Evolutionary conservation across 2,113 vertebrate genomes (phyloP).

Genomic region (Oryzias celebensis): DNA sequence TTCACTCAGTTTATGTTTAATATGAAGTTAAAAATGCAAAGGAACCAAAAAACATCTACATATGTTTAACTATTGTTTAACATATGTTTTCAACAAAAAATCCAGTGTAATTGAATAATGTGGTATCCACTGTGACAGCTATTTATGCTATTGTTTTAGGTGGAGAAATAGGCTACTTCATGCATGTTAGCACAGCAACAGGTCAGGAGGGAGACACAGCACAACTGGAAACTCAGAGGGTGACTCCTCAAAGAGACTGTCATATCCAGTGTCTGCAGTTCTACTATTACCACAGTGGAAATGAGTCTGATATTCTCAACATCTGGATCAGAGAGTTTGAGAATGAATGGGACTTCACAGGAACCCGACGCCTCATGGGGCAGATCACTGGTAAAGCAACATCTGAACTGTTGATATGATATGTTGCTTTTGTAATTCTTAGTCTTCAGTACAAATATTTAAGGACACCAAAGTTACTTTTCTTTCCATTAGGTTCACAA

Average conservation of each 20-base stretch:
- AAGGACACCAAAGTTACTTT: no score
- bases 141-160: not conserved
- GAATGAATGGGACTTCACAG: not conserved
- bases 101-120: no score
- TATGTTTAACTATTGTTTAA: no score
- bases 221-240: conserved; percentile 74
- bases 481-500: conserved; percentile 34
- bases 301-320: conserved; percentile 62
- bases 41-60: no score
- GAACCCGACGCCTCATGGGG: conserved; percentile 53
- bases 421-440: not conserved
- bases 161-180: conserved; percentile 63
- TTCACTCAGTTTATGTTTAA: no score
- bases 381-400: conserved; percentile 74
- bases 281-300: conserved; percentile 81
- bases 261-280: conserved; percentile 85
- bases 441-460: not conserved
- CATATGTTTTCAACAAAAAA: no score
- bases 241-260: conserved; percentile 71
- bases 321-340: conserved; percentile 79
- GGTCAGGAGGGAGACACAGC: conserved; percentile 57
- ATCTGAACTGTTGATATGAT: not conserved
- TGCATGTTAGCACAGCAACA: conserved; percentile 76
- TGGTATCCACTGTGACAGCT: not conserved
- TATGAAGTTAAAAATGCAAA: no score